These are phyloP conservation scores for Papilio machaon DNA, from an alignment of 1,140 invertebrate genomes.

Conservation along the genomic window DNA sequence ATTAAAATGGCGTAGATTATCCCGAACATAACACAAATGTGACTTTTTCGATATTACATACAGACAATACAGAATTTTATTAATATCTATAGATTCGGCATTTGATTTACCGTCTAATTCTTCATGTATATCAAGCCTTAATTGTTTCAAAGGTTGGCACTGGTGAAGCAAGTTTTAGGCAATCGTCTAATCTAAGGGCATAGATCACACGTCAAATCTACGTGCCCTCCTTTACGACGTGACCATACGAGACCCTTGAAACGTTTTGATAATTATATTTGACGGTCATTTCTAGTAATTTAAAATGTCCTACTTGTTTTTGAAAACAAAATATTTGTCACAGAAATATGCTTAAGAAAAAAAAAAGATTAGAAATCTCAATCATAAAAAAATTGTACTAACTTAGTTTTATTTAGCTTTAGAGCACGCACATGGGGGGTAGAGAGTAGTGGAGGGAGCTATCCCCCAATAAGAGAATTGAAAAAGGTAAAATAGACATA, in stretches of 20 bases:
- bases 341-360: not conserved
- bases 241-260: constrained; percentile 14
- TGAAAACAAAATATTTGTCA: not conserved
- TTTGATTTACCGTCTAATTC: not conserved
- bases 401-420: too few relatives aligned
- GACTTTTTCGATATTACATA: too few relatives aligned
- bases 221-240: constrained; percentile 11
- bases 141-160: not conserved
- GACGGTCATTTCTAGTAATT: not conserved
- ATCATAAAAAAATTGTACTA: not conserved
- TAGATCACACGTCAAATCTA: constrained; percentile 22
- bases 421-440: too few relatives aligned
- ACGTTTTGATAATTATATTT: not conserved
- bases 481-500: too few relatives aligned
- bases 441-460: too few relatives aligned
- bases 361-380: not conserved
- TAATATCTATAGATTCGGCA: too few relatives aligned
- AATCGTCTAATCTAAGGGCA: constrained; percentile 26
- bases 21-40: too few relatives aligned
- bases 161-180: constrained; percentile 5
- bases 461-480: too few relatives aligned
- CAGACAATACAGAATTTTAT: too few relatives aligned
- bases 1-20: too few relatives aligned
- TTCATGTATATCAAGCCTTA: not conserved
- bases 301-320: not conserved